These are phyloP conservation scores for Eupithecia dodoneata DNA, from an alignment of 2,888 invertebrate species.

Conservation along the genomic window DNA sequence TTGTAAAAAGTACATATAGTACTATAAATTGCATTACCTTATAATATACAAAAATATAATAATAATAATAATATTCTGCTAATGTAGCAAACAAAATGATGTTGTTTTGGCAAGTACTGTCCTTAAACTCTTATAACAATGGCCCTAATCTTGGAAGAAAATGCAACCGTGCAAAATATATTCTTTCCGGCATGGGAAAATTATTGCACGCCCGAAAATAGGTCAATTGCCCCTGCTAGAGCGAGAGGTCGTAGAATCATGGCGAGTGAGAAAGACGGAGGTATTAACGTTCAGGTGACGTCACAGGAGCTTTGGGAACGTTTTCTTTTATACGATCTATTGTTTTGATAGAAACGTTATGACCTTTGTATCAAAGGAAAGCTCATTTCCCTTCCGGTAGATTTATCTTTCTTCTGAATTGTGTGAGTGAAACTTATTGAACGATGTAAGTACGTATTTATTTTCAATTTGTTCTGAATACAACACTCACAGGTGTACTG, in stretches of 20 bases:
- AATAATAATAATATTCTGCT: too few relatives aligned
- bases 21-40: too few relatives aligned
- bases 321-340: conserved; percentile 69
- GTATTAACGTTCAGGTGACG: conserved; percentile 80
- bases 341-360: conserved; percentile 64
- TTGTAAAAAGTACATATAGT: too few relatives aligned
- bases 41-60: too few relatives aligned
- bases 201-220: conserved; percentile 82
- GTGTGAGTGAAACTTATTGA: conserved; percentile 9
- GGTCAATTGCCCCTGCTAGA: conserved; percentile 80
- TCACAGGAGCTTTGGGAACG: conserved; percentile 74
- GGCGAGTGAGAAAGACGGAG: conserved; percentile 65
- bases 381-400: conserved; percentile 12
- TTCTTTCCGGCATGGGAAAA: conserved; percentile 71
- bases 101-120: background rate
- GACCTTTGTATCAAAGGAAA: conserved; percentile 32
- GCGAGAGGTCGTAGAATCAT: conserved; percentile 62
- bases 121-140: background rate
- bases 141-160: conserved; percentile 55
- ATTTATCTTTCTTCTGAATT: background rate
- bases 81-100: background rate
- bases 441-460: background rate
- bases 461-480: background rate
- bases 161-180: conserved; percentile 69
- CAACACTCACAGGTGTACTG: background rate